A percentile compares a stretch with the other conserved stretches of the same genome.
phyloP scores from a whole-genome alignment of 2,797 vertebrate species.

The Saguinus oedipus region DNA sequence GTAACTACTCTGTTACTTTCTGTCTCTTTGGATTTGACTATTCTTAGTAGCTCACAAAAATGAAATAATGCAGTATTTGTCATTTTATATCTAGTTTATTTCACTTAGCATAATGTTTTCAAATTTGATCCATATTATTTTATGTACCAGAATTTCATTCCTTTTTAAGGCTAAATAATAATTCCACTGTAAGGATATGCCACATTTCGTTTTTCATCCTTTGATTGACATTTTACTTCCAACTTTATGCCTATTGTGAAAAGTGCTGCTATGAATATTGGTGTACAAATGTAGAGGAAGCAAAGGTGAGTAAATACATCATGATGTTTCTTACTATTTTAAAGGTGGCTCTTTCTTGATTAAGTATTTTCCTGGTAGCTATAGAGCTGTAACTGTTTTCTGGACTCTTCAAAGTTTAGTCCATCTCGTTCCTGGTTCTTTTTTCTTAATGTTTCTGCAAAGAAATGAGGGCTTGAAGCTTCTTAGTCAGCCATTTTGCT shows the following conservation, averaged over 20 bases:
- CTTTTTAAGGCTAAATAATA: not conserved
- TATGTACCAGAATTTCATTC: not conserved
- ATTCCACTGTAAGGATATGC: not conserved
- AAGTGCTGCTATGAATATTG: not conserved
- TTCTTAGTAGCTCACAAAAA: not conserved
- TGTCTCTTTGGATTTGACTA: not conserved
- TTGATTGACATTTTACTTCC: not conserved
- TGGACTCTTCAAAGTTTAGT: not conserved
- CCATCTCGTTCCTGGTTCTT: rapidly evolving
- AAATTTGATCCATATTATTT: not conserved
- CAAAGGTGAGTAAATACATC: rapidly evolving
- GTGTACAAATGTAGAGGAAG: not conserved
- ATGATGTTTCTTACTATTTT: not conserved
- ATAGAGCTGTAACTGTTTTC: not conserved
- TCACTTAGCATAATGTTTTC: not conserved
- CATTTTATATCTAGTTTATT: not conserved
- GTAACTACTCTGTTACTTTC: not conserved
- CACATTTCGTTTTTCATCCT: not conserved
- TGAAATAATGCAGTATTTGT: not conserved
- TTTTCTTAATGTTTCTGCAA: not conserved
- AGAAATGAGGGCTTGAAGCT: rapidly evolving
- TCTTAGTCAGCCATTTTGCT: not conserved
- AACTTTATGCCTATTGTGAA: not conserved
- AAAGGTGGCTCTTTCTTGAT: not conserved
- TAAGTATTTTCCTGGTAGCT: not conserved